Percentiles rank a stretch among this genome's conserved stretches.
Evolutionary conservation across 2,113 vertebrate genomes (phyloP).

Genomic region (Ancistrus triradiatus): DNA sequence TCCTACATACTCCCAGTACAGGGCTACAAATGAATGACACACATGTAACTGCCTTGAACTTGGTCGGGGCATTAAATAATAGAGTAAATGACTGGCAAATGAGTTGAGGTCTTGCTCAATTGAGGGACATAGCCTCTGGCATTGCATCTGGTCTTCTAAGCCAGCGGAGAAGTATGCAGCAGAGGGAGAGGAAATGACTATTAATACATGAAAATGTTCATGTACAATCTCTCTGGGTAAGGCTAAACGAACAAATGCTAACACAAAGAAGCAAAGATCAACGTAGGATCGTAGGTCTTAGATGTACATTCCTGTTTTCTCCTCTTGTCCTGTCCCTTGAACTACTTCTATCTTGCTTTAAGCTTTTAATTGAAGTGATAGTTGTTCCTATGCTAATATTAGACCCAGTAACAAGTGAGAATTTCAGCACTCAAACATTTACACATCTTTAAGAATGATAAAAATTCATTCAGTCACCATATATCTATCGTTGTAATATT

Average conservation of each 20-base stretch:
- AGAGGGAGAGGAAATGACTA: slow-evolving; percentile 21
- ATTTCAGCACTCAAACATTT: too few relatives aligned
- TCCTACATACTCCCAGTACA: slow-evolving; percentile 34
- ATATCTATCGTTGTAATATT: too few relatives aligned
- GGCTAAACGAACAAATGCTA: background rate
- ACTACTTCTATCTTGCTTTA: too few relatives aligned
- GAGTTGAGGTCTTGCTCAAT: slow-evolving; percentile 42
- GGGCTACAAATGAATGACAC: slow-evolving; percentile 41
- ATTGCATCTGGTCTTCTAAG: slow-evolving; percentile 48
- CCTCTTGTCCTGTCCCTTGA: too few relatives aligned
- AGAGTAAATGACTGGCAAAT: slow-evolving; percentile 46
- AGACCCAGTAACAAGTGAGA: too few relatives aligned
- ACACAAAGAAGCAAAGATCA: too few relatives aligned
- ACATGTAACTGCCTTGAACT: slow-evolving; percentile 48
- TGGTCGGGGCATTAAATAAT: slow-evolving; percentile 45
- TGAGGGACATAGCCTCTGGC: slow-evolving; percentile 44
- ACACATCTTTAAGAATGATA: too few relatives aligned
- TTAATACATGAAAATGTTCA: slow-evolving; percentile 16
- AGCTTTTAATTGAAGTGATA: too few relatives aligned
- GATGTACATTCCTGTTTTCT: too few relatives aligned
- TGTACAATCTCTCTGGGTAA: background rate
- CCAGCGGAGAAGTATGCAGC: slow-evolving; percentile 35
- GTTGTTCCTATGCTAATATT: too few relatives aligned
- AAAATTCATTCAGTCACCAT: too few relatives aligned
- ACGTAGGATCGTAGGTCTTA: too few relatives aligned